Evolutionary conservation across 1,140 invertebrate genomes (phyloP), one percentile per base, ranked within the genome.

Genomic region (Coelopa frigida): DNA sequence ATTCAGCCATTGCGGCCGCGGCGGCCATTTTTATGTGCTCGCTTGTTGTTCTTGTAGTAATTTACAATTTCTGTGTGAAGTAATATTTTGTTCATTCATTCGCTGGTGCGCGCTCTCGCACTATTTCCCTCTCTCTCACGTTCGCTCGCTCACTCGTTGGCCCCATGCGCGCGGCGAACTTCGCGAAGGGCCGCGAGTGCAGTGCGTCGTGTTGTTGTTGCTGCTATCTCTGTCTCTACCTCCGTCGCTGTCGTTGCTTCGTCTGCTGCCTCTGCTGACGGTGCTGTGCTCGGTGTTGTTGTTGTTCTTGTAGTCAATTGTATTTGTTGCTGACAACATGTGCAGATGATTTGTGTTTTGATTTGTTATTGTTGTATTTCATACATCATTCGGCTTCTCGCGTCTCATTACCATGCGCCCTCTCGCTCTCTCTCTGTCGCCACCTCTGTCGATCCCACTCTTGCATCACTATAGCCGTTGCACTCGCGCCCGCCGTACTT

Each of bases 11-110:
- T 50, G 33, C 36, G 26, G 20, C 22, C 24, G 18, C 32, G 48
- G 48, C 48, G 43, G 48, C 48, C 48, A 50, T 50, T 44, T 50
- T 50, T 50, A 50, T 33, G 46, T 50, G n/a, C n/a, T 49, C 44
- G 48, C 38, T 36, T 39, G 14, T 35, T 37, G 33, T 46, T 36
- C 23, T 46, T 46, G 26, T 22, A 21, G 12, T 12, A 27, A 18
- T 4, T 33, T 4, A 39, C 8, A 29, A 29, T 29, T 10, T 14
- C 14, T 29, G 27, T 29, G 14, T 14, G 27, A 10, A 29, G 14
- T 29, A 39, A 22, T 18, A 11, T 32, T 15, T 23, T 45, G 12
- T 24, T 15, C 21, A 36, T 24, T 14, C 27, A 14, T 14, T 10
- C 8, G 8, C 8, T 29, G 27, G 8, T 29, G 14, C 27, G 27